A percentile compares a stretch with the other conserved stretches of the same genome.
Conservation (phyloP, 64 coral and sea anemone species). For the Platygyra sinensis region DNA sequence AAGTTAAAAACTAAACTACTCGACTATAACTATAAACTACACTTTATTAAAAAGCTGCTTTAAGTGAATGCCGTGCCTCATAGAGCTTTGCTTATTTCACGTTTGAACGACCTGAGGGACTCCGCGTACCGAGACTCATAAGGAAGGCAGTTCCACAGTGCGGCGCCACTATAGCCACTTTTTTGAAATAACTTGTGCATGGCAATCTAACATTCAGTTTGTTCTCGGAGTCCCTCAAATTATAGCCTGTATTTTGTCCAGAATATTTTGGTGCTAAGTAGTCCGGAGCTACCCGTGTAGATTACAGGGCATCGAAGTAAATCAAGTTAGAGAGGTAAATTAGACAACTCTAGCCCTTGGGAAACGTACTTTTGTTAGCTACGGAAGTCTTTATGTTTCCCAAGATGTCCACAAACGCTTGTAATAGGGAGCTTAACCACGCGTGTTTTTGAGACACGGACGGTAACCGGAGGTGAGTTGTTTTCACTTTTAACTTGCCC, state of each 20-base stretch:
- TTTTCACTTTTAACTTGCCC: too few species aligned
- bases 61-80: conserved; percentile 69
- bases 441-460: too few species aligned
- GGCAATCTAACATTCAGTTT: conserved; percentile 69
- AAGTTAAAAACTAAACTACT: conserved; percentile 10
- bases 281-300: conserved; percentile 47
- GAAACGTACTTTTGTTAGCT: too few species aligned
- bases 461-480: too few species aligned
- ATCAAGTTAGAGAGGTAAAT: too few species aligned
- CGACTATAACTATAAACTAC: conserved; percentile 55
- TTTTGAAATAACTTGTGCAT: conserved; percentile 71
- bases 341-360: too few species aligned
- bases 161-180: too few species aligned
- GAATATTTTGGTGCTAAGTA: conserved; percentile 48
- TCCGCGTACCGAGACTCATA: conserved; percentile 35
- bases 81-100: conserved; percentile 17
- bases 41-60: conserved; percentile 66
- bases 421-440: too few species aligned
- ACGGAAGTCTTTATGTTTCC: too few species aligned
- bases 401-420: too few species aligned
- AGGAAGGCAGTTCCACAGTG: too few species aligned
- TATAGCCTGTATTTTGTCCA: conserved; percentile 19
- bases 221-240: conserved; percentile 67
- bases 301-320: too few species aligned
- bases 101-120: conserved; percentile 63